phyloP scores from a whole-genome alignment of 1,140 invertebrate genomes.

The Drosophila sechellia region DNA sequence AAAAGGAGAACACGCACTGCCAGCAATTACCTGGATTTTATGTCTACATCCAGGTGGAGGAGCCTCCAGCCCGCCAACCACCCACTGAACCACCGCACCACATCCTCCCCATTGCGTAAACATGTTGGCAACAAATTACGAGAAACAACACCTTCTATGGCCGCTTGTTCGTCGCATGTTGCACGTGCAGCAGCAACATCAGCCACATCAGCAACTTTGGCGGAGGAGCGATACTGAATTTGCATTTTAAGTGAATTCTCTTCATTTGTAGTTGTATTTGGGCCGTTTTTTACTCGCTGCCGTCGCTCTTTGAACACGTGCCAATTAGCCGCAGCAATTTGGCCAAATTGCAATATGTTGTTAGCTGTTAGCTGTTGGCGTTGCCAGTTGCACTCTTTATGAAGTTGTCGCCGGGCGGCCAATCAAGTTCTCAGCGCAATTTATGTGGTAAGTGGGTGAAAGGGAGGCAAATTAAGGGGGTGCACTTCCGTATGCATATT shows the following conservation, averaged over 20 bases:
- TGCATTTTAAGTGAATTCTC: slow-evolving; percentile 82
- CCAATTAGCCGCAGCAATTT: slow-evolving; percentile 78
- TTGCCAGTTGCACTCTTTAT: slow-evolving; percentile 59
- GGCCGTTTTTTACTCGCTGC: slow-evolving; percentile 34
- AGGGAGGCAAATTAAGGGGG: slow-evolving; percentile 11
- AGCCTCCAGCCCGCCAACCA: slow-evolving; percentile 3
- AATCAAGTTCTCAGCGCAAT: slow-evolving; percentile 45
- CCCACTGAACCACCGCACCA: slow-evolving; percentile 12
- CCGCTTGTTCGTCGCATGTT: slow-evolving; percentile 17
- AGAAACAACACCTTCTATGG: slow-evolving; percentile 52
- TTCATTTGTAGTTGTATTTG: slow-evolving; percentile 75
- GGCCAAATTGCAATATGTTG: slow-evolving; percentile 81
- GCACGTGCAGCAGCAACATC: slow-evolving; percentile 43
- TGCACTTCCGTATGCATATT: not conserved
- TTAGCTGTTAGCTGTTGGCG: slow-evolving; percentile 76
- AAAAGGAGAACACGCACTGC: slow-evolving; percentile 63
- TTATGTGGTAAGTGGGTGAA: slow-evolving; percentile 27
- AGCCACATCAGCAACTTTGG: not conserved
- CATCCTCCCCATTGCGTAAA: slow-evolving; percentile 52
- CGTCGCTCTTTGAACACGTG: slow-evolving; percentile 61
- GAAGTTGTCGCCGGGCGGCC: slow-evolving; percentile 61
- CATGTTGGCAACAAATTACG: slow-evolving; percentile 77
- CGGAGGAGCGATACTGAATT: slow-evolving; percentile 50
- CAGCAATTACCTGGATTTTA: slow-evolving; percentile 58
- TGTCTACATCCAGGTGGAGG: slow-evolving; percentile 60